Percentiles rank a stretch among this genome's conserved stretches.
Evolutionary conservation across 1,140 invertebrate species (phyloP).

Genomic region (Doryteuthis pealeii): DNA sequence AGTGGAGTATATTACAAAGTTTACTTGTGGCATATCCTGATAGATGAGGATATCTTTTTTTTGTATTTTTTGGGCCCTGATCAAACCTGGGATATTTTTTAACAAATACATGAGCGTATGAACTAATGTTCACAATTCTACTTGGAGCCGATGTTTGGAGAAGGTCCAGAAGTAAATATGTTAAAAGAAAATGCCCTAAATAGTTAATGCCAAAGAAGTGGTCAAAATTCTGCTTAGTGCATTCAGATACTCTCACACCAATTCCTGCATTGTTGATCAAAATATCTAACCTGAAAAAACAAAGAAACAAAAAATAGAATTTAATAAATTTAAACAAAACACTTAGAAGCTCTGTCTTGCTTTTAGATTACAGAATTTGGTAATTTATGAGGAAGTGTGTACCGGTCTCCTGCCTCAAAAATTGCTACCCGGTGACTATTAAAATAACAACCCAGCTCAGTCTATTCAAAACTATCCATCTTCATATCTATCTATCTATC

Average conservation of each 20-base stretch:
- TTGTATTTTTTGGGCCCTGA: constrained; percentile 70
- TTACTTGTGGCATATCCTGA: constrained; percentile 81
- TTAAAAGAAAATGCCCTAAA: constrained; percentile 52
- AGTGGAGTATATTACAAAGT: constrained; percentile 85
- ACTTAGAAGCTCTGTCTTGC: no score
- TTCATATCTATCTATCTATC: no score
- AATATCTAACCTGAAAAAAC: constrained; percentile 42
- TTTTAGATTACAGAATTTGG: no score
- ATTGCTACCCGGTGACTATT: no score
- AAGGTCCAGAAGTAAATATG: constrained; percentile 44
- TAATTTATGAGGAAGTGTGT: no score
- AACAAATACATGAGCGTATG: constrained; percentile 53
- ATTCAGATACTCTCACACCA: constrained; percentile 30
- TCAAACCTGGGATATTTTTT: constrained; percentile 65
- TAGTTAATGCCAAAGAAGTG: constrained; percentile 43
- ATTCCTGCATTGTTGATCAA: constrained; percentile 47
- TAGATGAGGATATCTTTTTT: constrained; percentile 36
- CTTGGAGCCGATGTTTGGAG: constrained; percentile 51
- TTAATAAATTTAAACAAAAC: no score
- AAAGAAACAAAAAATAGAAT: constrained; percentile 12
- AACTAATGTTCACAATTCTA: constrained; percentile 40
- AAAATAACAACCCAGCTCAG: no score
- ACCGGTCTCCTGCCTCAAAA: no score
- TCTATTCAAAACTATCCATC: no score
- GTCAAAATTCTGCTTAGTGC: constrained; percentile 41